A percentile compares a stretch with the other conserved stretches of the same genome.
phyloP scores from a whole-genome alignment of 2,797 vertebrate genomes.

The Hozukius guyotensis region DNA sequence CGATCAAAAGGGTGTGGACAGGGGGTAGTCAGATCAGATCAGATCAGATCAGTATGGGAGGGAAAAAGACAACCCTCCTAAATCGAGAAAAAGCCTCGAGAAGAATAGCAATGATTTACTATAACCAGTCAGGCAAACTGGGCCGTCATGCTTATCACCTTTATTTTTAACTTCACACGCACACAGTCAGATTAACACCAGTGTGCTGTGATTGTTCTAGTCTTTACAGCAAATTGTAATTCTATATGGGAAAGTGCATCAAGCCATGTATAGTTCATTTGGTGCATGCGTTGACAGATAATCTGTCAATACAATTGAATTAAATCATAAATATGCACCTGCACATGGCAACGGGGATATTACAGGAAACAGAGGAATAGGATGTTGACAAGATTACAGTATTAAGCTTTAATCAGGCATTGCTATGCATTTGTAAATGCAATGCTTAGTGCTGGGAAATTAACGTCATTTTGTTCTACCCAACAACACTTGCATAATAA shows the following conservation, averaged over 20 bases:
- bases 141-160: conserved; percentile 19
- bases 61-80: background rate
- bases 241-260: background rate
- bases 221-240: background rate
- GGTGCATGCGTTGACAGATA: conserved; percentile 2
- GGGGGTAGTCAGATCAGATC: background rate
- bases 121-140: conserved; percentile 12
- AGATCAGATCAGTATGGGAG: conserved; percentile 1
- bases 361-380: background rate
- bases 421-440: conserved; percentile 36
- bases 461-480: conserved; percentile 34
- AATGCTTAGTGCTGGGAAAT: conserved; percentile 43
- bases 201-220: conserved; percentile 4
- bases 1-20: background rate
- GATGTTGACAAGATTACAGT: conserved; percentile 51
- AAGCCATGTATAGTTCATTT: background rate
- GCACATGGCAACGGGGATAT: background rate
- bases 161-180: conserved; percentile 25
- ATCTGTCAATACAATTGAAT: conserved; percentile 9
- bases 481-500: conserved; percentile 10
- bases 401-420: conserved; percentile 58
- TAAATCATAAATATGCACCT: conserved; percentile 8
- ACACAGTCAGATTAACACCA: conserved; percentile 7
- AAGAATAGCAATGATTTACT: conserved; percentile 43
- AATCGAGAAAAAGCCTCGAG: conserved; percentile 16